Evolutionary conservation across 1,140 invertebrate species (phyloP).

Genomic region (Drosophila leontia): DNA sequence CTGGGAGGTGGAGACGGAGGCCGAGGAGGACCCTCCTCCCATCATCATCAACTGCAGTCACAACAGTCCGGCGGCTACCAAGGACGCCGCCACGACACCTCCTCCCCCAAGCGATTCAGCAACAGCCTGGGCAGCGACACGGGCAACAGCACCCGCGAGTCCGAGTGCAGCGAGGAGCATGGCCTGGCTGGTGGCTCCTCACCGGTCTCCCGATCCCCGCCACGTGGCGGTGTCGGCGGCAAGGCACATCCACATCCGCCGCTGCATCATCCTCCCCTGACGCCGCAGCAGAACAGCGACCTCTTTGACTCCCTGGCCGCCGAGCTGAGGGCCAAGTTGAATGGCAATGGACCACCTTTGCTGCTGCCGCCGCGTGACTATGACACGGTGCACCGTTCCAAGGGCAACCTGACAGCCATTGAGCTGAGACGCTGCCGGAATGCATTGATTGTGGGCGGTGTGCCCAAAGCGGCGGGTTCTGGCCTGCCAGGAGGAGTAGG

Average conservation of each 20-base stretch:
- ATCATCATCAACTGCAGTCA: conserved; percentile 60
- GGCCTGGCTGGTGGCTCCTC: conserved; percentile 44
- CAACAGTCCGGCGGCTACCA: conserved; percentile 60
- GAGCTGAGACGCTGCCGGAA: conserved; percentile 90
- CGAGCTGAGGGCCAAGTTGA: conserved; percentile 94
- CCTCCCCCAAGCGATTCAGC: conserved; percentile 86
- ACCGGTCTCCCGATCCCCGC: conserved; percentile 64
- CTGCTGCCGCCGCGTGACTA: conserved; percentile 96
- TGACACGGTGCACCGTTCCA: conserved; percentile 93
- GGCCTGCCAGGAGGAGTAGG: conserved; percentile 2
- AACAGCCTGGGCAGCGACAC: conserved; percentile 90
- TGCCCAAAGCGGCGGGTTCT: conserved; percentile 17
- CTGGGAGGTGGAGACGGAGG: conserved; percentile 7
- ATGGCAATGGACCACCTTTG: conserved; percentile 91
- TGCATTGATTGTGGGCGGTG: conserved; percentile 74
- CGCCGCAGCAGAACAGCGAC: conserved; percentile 87
- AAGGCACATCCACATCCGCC: conserved; percentile 78
- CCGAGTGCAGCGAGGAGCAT: conserved; percentile 90
- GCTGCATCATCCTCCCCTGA: conserved; percentile 77
- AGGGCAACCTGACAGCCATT: conserved; percentile 93
- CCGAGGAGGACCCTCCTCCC: conserved; percentile 23
- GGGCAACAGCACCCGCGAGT: conserved; percentile 90
- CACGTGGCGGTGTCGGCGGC: conserved; percentile 32
- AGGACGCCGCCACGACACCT: conserved; percentile 84
- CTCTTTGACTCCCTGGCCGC: conserved; percentile 96